phyloP scores from a whole-genome alignment of 2,797 vertebrate genomes.

The Gymnopithys bicolor region DNA sequence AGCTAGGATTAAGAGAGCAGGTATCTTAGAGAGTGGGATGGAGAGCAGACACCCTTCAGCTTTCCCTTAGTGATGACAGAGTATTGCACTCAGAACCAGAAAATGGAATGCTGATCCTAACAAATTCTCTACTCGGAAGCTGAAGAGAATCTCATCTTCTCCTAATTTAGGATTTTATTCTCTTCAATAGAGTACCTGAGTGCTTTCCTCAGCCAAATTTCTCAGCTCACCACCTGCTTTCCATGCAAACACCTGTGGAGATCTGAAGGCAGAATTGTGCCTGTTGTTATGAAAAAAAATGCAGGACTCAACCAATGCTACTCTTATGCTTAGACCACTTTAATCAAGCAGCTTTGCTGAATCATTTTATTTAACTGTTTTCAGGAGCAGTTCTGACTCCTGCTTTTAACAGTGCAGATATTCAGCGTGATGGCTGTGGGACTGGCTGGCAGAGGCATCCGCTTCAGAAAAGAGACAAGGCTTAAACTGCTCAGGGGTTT shows the following conservation, averaged over 20 bases:
- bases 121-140: neutral
- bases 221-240: constrained; percentile 5
- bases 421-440: neutral
- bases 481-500: neutral
- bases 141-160: neutral
- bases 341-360: neutral
- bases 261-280: neutral
- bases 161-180: neutral
- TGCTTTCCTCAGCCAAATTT: constrained; percentile 20
- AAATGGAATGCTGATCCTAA: neutral
- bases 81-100: neutral
- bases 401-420: neutral
- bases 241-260: neutral
- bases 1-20: neutral
- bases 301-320: neutral
- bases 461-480: neutral
- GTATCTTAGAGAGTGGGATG: neutral
- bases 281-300: neutral
- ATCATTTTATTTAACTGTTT: neutral
- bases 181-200: neutral
- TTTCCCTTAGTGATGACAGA: neutral
- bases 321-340: neutral
- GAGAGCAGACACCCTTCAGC: neutral
- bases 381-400: neutral
- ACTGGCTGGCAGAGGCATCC: neutral